phyloP scores from a whole-genome alignment of 2,797 vertebrate genomes.

The Anableps anableps region DNA sequence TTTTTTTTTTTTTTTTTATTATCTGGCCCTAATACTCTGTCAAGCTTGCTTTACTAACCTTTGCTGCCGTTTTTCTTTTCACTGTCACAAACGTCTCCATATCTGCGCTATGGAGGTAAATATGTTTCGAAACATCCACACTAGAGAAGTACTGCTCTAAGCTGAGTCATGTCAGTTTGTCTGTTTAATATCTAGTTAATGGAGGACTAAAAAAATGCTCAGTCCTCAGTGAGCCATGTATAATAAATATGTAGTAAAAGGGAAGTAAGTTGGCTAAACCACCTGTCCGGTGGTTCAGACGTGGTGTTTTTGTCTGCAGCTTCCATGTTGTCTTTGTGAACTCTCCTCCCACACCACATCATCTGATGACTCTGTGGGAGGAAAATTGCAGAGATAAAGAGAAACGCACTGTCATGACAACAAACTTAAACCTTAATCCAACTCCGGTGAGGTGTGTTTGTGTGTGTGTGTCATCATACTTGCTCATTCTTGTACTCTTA shows the following conservation, averaged over 20 bases:
- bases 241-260: slow-evolving; percentile 28
- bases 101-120: too few species aligned
- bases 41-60: too few species aligned
- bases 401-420: slow-evolving; percentile 54
- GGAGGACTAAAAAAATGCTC: slow-evolving; percentile 7
- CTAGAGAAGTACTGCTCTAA: too few species aligned
- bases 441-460: not conserved
- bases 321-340: slow-evolving; percentile 13
- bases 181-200: not conserved
- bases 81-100: too few species aligned
- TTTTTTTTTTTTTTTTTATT: too few species aligned
- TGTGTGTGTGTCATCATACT: slow-evolving; percentile 4
- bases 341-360: not conserved
- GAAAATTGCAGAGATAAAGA: slow-evolving; percentile 52
- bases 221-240: slow-evolving; percentile 12
- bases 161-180: not conserved
- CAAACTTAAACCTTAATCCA: slow-evolving; percentile 34
- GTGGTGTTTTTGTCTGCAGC: slow-evolving; percentile 23
- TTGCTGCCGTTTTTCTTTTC: not conserved
- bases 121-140: too few species aligned
- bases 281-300: slow-evolving; percentile 39
- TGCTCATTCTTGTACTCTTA: slow-evolving; percentile 35
- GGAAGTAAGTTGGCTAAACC: slow-evolving; percentile 44
- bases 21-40: too few species aligned
- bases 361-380: slow-evolving; percentile 33